phyloP scores from a whole-genome alignment of 2,113 vertebrate genomes.

The Dendrocopos noguchii region DNA sequence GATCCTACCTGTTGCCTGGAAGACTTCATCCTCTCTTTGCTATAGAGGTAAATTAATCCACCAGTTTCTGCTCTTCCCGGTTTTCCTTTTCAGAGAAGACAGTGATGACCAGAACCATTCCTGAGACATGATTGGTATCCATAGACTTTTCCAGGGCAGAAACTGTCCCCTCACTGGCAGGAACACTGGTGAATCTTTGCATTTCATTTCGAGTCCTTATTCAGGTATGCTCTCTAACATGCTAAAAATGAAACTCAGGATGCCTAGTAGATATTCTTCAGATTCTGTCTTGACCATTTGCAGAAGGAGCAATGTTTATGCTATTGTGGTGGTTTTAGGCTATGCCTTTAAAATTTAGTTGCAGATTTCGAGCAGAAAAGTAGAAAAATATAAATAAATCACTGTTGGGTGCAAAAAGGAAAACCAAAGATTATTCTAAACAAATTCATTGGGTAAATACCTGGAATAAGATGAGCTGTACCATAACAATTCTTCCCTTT shows the following conservation, averaged over 20 bases:
- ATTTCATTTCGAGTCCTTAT: background rate
- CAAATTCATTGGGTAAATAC: no score
- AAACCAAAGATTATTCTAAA: no score
- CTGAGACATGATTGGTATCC: fast-evolving
- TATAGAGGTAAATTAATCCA: background rate
- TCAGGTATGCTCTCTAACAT: background rate
- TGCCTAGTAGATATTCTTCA: background rate
- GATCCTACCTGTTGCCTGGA: background rate
- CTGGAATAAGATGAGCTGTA: no score
- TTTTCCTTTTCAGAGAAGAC: background rate
- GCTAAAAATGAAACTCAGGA: background rate
- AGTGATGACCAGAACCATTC: background rate
- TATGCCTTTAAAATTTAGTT: no score
- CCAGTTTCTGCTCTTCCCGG: background rate
- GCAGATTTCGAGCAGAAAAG: no score
- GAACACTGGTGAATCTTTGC: background rate
- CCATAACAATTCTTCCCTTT: no score
- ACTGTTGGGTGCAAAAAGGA: no score
- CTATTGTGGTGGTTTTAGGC: background rate
- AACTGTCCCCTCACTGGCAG: background rate
- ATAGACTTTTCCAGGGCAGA: background rate
- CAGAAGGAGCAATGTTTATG: constrained; percentile 7
- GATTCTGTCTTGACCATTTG: background rate
- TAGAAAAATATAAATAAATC: no score
- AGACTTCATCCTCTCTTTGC: background rate